phyloP scores from a whole-genome alignment of 2,797 vertebrate genomes.

The Aeoliscus strigatus region DNA sequence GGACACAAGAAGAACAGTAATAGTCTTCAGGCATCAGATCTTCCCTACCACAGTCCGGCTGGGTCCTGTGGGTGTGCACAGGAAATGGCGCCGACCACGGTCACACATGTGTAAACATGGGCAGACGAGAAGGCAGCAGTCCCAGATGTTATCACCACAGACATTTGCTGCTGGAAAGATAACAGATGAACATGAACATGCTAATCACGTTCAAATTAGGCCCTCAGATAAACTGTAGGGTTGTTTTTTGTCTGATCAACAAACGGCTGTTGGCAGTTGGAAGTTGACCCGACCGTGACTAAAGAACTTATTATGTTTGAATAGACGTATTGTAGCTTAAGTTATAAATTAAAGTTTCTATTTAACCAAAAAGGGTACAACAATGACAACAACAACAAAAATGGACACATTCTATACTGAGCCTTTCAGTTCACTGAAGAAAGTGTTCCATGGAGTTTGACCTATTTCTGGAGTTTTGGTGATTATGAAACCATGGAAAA shows the following conservation, averaged over 20 bases:
- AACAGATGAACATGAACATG: constrained; percentile 43
- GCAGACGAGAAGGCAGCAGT: constrained; percentile 52
- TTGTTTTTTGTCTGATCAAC: constrained; percentile 27
- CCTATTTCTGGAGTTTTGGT: no score
- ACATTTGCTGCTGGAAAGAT: constrained; percentile 47
- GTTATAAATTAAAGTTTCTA: no score
- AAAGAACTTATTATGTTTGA: neutral
- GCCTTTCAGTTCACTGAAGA: no score
- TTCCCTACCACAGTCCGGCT: constrained; percentile 17
- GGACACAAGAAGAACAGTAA: constrained; percentile 19
- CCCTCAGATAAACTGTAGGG: constrained; percentile 22
- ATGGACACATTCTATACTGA: no score
- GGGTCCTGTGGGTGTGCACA: constrained; percentile 40
- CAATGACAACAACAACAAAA: no score
- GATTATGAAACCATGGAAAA: no score
- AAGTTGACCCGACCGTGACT: neutral
- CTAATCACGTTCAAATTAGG: constrained; percentile 51
- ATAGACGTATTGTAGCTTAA: neutral
- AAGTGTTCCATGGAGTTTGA: no score
- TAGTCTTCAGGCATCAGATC: constrained; percentile 17
- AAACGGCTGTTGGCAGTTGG: constrained; percentile 13
- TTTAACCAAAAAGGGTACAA: no score
- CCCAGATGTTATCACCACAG: constrained; percentile 56
- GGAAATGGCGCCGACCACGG: constrained; percentile 52
- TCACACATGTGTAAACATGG: constrained; percentile 63